phyloP scores from a whole-genome alignment of 2,797 vertebrate species.

The Girardinus metallicus region DNA sequence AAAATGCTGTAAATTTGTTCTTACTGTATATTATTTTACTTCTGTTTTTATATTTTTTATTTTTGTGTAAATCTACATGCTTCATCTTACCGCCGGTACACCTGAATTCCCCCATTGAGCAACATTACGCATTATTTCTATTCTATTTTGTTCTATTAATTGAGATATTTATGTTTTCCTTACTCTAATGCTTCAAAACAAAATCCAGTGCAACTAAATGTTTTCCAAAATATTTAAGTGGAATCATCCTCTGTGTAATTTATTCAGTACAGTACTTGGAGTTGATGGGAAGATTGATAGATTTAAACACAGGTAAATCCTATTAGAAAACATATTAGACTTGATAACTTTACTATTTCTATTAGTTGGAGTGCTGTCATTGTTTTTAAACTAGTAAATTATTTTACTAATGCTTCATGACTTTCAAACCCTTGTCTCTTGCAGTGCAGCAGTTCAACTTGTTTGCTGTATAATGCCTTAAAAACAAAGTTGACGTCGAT shows the following conservation, averaged over 20 bases:
- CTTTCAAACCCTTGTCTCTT: too few species aligned
- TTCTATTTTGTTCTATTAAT: not conserved
- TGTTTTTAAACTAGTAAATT: too few species aligned
- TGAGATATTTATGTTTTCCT: not conserved
- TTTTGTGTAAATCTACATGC: not conserved
- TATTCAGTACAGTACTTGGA: not conserved
- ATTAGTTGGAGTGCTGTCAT: too few species aligned
- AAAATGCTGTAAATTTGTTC: not conserved
- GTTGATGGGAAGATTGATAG: too few species aligned
- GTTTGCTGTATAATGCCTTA: too few species aligned
- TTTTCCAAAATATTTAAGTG: not conserved
- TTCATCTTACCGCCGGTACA: not conserved
- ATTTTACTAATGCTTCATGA: too few species aligned
- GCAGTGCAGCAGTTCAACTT: too few species aligned
- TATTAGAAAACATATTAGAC: too few species aligned
- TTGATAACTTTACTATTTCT: too few species aligned
- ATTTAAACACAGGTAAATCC: too few species aligned
- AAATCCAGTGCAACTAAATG: not conserved
- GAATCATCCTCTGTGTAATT: not conserved
- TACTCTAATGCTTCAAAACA: not conserved
- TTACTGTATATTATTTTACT: not conserved
- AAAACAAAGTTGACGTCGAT: too few species aligned
- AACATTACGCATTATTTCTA: not conserved
- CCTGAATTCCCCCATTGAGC: not conserved
- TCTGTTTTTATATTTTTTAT: not conserved